Evolutionary conservation across 2,113 vertebrate species (phyloP).

Genomic region (Collichthys lucidus): DNA sequence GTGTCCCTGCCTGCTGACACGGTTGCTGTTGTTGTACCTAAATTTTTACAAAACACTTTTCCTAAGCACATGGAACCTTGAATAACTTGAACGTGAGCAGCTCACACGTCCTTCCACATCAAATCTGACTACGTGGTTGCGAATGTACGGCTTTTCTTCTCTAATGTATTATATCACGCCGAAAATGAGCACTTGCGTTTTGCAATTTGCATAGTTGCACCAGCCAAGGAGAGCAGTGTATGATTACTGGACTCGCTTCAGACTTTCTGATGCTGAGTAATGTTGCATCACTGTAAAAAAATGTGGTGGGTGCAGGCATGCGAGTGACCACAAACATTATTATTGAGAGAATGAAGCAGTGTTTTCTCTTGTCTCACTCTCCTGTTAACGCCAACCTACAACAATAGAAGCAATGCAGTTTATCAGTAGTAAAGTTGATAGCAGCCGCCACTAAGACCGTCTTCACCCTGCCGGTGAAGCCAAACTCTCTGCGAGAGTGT

Average conservation of each 20-base stretch:
- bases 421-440: neutral
- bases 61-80: neutral
- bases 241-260: conserved; percentile 4
- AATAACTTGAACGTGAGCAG: neutral
- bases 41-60: neutral
- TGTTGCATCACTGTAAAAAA: conserved; percentile 5
- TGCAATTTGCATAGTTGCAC: conserved; percentile 31
- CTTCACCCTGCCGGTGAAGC: too few relatives aligned
- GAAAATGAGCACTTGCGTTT: conserved; percentile 1
- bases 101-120: neutral
- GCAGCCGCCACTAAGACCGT: neutral
- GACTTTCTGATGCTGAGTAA: neutral
- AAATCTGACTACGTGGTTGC: neutral
- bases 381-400: neutral
- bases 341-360: neutral
- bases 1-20: neutral
- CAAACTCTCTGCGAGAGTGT: neutral
- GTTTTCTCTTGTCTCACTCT: neutral
- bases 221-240: conserved; percentile 3
- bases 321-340: conserved; percentile 4
- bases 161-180: neutral
- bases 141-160: conserved; percentile 5
- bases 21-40: neutral
- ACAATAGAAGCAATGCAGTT: neutral
- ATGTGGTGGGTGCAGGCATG: neutral